phyloP scores from a whole-genome alignment of 1,140 invertebrate genomes.

The Cotesia vestalis region DNA sequence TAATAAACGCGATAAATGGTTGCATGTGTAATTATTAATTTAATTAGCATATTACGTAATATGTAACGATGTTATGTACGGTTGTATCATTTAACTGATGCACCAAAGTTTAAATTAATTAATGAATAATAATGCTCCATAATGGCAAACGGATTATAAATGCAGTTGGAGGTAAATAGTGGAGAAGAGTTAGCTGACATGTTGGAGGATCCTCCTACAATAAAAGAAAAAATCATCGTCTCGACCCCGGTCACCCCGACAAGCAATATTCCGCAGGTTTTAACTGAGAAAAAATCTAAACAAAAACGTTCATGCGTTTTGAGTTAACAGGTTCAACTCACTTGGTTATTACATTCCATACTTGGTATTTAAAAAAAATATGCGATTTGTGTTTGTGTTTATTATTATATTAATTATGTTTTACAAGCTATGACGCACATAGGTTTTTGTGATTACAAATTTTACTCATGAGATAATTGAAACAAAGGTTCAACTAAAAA shows the following conservation, averaged over 20 bases:
- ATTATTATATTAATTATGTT: too few relatives aligned
- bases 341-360: neutral
- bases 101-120: too few relatives aligned
- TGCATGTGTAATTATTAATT: too few relatives aligned
- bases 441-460: too few relatives aligned
- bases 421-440: too few relatives aligned
- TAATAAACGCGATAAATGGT: too few relatives aligned
- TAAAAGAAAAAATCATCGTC: constrained; percentile 53
- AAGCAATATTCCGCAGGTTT: constrained; percentile 53
- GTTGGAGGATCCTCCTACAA: constrained; percentile 60
- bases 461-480: too few relatives aligned
- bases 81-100: too few relatives aligned
- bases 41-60: too few relatives aligned
- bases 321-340: constrained; percentile 55
- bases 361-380: constrained; percentile 20
- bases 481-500: neutral
- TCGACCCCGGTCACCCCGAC: constrained; percentile 59
- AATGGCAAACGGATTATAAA: constrained; percentile 30
- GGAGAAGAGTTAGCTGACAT: constrained; percentile 61
- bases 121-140: constrained; percentile 2
- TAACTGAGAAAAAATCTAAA: constrained; percentile 60
- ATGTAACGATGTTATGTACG: too few relatives aligned
- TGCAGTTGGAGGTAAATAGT: constrained; percentile 62
- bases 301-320: constrained; percentile 61
- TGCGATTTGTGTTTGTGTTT: too few relatives aligned